Evolutionary conservation across 2,888 invertebrate species (phyloP).

Genomic region (Lucinisca nassula): DNA sequence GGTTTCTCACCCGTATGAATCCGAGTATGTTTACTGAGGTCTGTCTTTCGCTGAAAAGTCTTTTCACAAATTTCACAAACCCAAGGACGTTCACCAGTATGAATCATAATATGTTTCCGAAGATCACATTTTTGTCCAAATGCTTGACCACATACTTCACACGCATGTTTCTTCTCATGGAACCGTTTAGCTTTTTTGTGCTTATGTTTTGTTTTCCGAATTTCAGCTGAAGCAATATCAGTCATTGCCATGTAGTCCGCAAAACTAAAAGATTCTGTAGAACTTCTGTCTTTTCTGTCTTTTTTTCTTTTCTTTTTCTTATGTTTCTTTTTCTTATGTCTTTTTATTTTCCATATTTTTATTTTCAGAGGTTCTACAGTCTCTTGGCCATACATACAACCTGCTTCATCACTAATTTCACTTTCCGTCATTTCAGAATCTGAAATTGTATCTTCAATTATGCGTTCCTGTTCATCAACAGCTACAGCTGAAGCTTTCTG

Average conservation of each 20-base stretch:
- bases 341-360: slow-evolving; percentile 64
- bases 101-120: slow-evolving; percentile 64
- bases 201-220: neutral
- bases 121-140: slow-evolving; percentile 69
- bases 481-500: neutral
- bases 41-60: slow-evolving; percentile 62
- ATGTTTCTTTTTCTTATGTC: slow-evolving; percentile 65
- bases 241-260: neutral
- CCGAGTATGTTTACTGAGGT: slow-evolving; percentile 61
- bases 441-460: slow-evolving; percentile 54
- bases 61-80: slow-evolving; percentile 67
- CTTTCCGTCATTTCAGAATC: slow-evolving; percentile 65
- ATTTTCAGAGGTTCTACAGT: slow-evolving; percentile 69
- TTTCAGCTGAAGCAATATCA: neutral
- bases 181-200: slow-evolving; percentile 37
- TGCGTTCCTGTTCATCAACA: neutral
- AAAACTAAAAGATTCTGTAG: neutral
- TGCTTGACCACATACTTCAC: slow-evolving; percentile 62
- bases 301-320: slow-evolving; percentile 66
- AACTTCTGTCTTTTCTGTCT: slow-evolving; percentile 48
- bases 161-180: slow-evolving; percentile 65
- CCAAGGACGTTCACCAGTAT: slow-evolving; percentile 66
- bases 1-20: slow-evolving; percentile 70
- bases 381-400: slow-evolving; percentile 47
- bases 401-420: slow-evolving; percentile 30